Evolutionary conservation across 2,113 vertebrate genomes (phyloP).

Genomic region (Illadopsis cleaveri): DNA sequence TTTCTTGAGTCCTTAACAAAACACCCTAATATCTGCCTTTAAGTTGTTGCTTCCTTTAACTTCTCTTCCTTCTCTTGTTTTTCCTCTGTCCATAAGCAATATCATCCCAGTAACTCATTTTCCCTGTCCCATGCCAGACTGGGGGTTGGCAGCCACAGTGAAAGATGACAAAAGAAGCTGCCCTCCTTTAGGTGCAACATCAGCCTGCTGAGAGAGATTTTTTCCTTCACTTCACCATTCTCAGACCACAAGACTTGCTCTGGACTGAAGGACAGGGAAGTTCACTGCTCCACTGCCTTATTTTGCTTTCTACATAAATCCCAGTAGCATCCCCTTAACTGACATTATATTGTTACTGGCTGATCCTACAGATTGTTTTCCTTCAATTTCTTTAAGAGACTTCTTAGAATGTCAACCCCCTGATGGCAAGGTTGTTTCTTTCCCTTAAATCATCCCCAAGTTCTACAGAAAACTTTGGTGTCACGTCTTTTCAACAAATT

Average conservation of each 20-base stretch:
- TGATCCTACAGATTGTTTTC: not conserved
- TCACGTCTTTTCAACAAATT: not conserved
- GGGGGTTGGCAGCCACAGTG: not conserved
- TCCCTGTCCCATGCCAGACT: no score
- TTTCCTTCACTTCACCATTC: no score
- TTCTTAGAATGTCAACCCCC: not conserved
- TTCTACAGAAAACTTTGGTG: not conserved
- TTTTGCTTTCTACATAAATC: not conserved
- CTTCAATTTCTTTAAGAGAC: not conserved
- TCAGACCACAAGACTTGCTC: not conserved
- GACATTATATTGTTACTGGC: not conserved
- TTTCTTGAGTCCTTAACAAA: not conserved
- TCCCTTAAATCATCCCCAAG: not conserved
- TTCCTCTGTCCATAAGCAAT: not conserved
- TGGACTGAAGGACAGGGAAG: not conserved
- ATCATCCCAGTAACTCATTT: not conserved
- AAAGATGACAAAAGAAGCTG: not conserved
- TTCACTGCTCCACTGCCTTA: not conserved
- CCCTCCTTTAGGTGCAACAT: not conserved
- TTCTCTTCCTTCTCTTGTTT: not conserved
- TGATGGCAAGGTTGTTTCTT: not conserved
- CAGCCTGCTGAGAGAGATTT: not conserved
- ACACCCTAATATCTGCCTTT: not conserved
- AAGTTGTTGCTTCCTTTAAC: not conserved
- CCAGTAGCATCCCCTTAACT: not conserved